A percentile compares a stretch with the other conserved stretches of the same genome.
Evolutionary conservation across 2,888 invertebrate species (phyloP).

Genomic region (Erannis defoliaria): DNA sequence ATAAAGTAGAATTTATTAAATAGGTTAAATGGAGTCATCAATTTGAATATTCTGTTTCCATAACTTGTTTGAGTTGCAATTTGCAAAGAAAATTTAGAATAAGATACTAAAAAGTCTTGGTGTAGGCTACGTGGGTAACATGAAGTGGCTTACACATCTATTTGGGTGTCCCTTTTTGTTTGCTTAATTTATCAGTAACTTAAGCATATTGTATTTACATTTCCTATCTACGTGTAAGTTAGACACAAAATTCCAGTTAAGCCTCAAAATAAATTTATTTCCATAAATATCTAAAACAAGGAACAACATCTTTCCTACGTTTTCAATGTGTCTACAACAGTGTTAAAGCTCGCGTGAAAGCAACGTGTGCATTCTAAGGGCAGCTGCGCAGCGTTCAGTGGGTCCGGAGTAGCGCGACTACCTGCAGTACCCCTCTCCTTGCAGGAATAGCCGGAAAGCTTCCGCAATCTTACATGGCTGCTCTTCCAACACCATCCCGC

Average conservation of each 20-base stretch:
- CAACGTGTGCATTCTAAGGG: slow-evolving; percentile 78
- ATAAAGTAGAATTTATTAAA: slow-evolving; percentile 20
- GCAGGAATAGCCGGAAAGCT: slow-evolving; percentile 98
- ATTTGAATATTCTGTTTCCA: background rate
- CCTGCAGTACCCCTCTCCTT: slow-evolving; percentile 99
- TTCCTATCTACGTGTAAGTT: slow-evolving; percentile 3
- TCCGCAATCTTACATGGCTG: slow-evolving; percentile 99
- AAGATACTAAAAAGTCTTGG: too few relatives aligned
- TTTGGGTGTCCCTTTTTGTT: background rate
- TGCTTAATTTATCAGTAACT: background rate
- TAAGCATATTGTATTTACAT: background rate
- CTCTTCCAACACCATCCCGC: slow-evolving; percentile 99
- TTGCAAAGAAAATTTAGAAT: too few relatives aligned
- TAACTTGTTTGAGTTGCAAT: background rate
- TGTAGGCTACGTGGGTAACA: too few relatives aligned
- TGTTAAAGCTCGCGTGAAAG: slow-evolving; percentile 85
- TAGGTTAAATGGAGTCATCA: slow-evolving; percentile 7
- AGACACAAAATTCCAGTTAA: slow-evolving; percentile 57
- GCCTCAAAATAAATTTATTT: slow-evolving; percentile 82
- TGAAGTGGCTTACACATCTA: background rate
- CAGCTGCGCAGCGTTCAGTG: slow-evolving; percentile 68
- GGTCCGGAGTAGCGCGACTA: slow-evolving; percentile 65
- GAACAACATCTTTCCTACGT: slow-evolving; percentile 78
- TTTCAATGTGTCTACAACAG: slow-evolving; percentile 79
- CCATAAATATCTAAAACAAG: slow-evolving; percentile 78